Percentiles rank a stretch among this genome's conserved stretches.
Conservation (phyloP, 2,888 invertebrate genomes). For the Neoaliturus tenellus region DNA sequence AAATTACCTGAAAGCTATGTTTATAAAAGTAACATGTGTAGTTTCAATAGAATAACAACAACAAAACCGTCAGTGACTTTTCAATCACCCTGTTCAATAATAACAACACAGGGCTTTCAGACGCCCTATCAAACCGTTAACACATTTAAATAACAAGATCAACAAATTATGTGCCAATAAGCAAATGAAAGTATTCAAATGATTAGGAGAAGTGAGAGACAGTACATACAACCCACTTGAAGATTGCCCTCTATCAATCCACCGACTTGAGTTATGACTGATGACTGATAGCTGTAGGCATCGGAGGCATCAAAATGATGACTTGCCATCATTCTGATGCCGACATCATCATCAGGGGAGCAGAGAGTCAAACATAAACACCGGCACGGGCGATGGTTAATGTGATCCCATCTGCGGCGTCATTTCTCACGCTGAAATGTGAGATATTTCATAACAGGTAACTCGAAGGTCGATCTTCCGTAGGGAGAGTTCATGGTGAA, state of each 20-base stretch:
- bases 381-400: neutral
- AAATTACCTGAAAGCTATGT: too few species aligned
- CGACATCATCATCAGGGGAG: slow-evolving; percentile 18
- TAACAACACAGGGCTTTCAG: too few species aligned
- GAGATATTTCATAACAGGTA: neutral
- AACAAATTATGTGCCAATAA: too few species aligned
- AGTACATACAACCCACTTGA: neutral
- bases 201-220: neutral
- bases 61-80: too few species aligned
- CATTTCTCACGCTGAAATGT: slow-evolving; percentile 3
- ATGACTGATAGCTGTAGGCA: neutral
- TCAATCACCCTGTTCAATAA: too few species aligned
- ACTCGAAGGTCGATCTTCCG: too few species aligned
- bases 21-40: too few species aligned
- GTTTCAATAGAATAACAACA: too few species aligned
- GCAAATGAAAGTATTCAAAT: too few species aligned
- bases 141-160: too few species aligned
- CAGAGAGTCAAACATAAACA: neutral
- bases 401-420: neutral
- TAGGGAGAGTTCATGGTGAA: too few species aligned
- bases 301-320: slow-evolving; percentile 5
- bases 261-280: neutral
- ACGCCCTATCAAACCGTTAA: too few species aligned
- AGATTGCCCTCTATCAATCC: neutral
- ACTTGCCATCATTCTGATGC: neutral